phyloP scores from a whole-genome alignment of 2,113 vertebrate genomes.

The Sula dactylatra region DNA sequence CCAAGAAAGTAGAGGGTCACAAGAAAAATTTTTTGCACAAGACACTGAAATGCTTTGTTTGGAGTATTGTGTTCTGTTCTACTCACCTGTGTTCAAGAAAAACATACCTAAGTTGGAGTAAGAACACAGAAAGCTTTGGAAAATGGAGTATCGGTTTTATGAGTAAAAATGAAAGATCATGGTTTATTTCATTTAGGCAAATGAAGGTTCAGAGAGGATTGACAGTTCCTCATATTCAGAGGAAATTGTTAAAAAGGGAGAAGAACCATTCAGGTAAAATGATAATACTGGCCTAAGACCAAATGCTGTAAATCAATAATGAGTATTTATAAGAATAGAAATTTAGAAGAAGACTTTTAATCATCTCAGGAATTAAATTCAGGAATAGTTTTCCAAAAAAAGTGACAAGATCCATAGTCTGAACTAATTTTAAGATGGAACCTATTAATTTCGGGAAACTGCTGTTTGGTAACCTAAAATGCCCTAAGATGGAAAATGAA shows the following conservation, averaged over 20 bases:
- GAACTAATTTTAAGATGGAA: background rate
- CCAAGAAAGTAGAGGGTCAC: background rate
- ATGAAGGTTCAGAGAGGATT: background rate
- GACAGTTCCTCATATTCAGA: background rate
- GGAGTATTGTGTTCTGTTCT: background rate
- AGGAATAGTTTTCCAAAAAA: background rate
- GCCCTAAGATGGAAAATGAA: background rate
- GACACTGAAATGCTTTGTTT: background rate
- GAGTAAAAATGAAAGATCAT: background rate
- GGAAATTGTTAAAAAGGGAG: background rate
- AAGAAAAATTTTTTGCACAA: background rate
- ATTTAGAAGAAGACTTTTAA: background rate
- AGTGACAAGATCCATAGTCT: background rate
- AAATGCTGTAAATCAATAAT: background rate
- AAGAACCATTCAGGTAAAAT: background rate
- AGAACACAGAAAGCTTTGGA: background rate
- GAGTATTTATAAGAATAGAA: background rate
- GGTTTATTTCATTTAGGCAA: background rate
- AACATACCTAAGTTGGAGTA: background rate
- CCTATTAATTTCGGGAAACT: background rate
- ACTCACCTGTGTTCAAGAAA: background rate
- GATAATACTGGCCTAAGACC: background rate
- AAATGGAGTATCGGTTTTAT: background rate
- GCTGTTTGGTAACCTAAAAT: background rate
- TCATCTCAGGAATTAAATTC: background rate